These are phyloP conservation scores for Tychaedon coryphoeus DNA, from an alignment of 2,113 vertebrate species.

Conservation along the genomic window DNA sequence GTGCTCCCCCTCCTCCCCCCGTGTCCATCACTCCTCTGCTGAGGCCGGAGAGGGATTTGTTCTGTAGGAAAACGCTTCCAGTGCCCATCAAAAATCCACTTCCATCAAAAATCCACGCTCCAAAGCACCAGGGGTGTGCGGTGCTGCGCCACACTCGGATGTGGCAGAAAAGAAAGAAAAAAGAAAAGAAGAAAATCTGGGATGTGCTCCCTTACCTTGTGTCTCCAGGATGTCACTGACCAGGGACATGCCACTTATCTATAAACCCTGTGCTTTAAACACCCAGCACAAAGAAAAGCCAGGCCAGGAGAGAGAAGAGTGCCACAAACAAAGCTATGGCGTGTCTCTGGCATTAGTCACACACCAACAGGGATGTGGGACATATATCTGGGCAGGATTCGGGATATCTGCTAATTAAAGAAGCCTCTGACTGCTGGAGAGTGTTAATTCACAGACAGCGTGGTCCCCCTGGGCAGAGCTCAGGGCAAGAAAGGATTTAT, in stretches of 20 bases:
- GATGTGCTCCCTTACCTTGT: rapidly evolving
- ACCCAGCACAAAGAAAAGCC: background rate
- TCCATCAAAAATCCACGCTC: background rate
- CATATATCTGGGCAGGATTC: constrained; percentile 11
- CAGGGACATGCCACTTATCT: background rate
- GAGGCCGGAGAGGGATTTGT: rapidly evolving
- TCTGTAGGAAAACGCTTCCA: background rate
- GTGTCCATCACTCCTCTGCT: background rate
- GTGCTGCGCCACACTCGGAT: rapidly evolving
- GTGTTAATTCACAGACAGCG: background rate
- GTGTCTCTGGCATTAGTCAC: background rate
- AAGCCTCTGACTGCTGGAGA: background rate
- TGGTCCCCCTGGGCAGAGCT: background rate
- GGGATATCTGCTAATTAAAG: constrained; percentile 21
- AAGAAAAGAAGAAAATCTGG: rapidly evolving
- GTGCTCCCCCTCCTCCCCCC: rapidly evolving
- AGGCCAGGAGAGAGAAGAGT: background rate
- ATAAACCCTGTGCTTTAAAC: background rate
- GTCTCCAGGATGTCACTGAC: background rate
- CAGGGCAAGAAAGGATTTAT: constrained; percentile 32
- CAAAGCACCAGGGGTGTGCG: rapidly evolving
- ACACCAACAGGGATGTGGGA: background rate
- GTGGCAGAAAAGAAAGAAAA: no score
- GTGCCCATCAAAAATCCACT: background rate
- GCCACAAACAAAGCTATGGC: background rate